Percentiles rank a stretch among this genome's conserved stretches.
phyloP scores from a whole-genome alignment of 2,888 invertebrate species.

The Apotomis betuletana region DNA sequence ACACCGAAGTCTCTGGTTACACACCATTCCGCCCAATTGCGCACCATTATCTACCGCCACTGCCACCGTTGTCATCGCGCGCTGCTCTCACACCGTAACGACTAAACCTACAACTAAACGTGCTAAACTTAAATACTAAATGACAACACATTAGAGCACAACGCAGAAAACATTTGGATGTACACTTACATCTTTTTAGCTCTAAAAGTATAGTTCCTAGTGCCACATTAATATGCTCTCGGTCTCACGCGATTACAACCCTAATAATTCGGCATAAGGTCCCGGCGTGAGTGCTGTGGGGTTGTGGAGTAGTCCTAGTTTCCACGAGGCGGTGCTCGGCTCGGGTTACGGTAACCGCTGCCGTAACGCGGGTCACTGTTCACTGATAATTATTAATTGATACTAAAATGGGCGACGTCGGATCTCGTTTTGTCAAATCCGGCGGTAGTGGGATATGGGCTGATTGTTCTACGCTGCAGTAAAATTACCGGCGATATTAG shows the following conservation, averaged over 20 bases:
- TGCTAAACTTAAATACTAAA: background rate
- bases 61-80: slow-evolving; percentile 11
- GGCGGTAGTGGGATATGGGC: too few relatives aligned
- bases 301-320: slow-evolving; percentile 19
- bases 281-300: background rate
- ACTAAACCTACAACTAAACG: background rate
- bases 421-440: background rate
- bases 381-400: slow-evolving; percentile 30
- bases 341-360: slow-evolving; percentile 37
- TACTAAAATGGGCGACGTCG: slow-evolving; percentile 1
- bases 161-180: background rate
- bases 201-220: background rate
- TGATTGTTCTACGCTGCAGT: too few relatives aligned
- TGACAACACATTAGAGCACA: background rate
- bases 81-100: background rate
- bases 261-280: background rate
- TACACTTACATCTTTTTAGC: slow-evolving; percentile 14
- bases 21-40: slow-evolving; percentile 76
- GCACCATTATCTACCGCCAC: slow-evolving; percentile 55
- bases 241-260: background rate
- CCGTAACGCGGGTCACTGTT: slow-evolving; percentile 8
- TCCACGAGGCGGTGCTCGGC: slow-evolving; percentile 14
- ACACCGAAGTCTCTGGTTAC: slow-evolving; percentile 64
- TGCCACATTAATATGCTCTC: background rate
- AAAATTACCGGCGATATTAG: too few relatives aligned